Evolutionary conservation across 2,888 invertebrate species (phyloP), one percentile per base, ranked within the genome.

Genomic region (Xiphydria camelus): DNA sequence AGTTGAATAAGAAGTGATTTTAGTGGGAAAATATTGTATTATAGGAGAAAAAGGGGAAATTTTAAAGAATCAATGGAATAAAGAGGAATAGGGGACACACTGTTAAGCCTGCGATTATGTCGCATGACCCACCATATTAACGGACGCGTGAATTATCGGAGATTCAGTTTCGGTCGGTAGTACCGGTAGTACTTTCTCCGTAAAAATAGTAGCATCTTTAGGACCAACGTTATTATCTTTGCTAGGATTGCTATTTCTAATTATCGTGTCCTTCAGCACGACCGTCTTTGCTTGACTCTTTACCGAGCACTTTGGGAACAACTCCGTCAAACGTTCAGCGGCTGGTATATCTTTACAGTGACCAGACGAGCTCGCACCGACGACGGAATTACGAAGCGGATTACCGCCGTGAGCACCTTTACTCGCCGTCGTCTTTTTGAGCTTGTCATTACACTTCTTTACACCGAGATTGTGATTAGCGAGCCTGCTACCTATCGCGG

Each of bases 391-490:
- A 26, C 45, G 44, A 15, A 19, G 37, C 22, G 25, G 26, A 23
- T 32, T 17, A 12, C 20, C 39, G n/a, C 35, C 41, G n/a, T 53
- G 34, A 23, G 20, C 39, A 25, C 37, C 49, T 19, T 34, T 31
- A 2, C 12, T 37, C 3, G 20, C 10, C 5, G 15, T 3, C 33
- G 52, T 53, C 39, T 65, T 73, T 40, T 64, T 72, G 5, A 51
- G 33, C 54, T 70, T 73, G 2, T 75, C 73, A 22, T 53, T 49
- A 5, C 64, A 45, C 48, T 73, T 74, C 23, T 74, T 74, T 6
- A 74, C 62, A 6, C 77, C 76, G 21, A 78, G 64, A 61, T 77
- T 76, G 53, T 79, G 78, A 62, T 78, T 78, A 2, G 78, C 78
- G 15, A 78, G 59, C 51, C 78, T 61, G 49, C 77, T 77, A 7